Evolutionary conservation across 30 jellyfish, hydroid and myxozoan genomes (phyloP).

Genomic region (Turritopsis dohrnii): DNA sequence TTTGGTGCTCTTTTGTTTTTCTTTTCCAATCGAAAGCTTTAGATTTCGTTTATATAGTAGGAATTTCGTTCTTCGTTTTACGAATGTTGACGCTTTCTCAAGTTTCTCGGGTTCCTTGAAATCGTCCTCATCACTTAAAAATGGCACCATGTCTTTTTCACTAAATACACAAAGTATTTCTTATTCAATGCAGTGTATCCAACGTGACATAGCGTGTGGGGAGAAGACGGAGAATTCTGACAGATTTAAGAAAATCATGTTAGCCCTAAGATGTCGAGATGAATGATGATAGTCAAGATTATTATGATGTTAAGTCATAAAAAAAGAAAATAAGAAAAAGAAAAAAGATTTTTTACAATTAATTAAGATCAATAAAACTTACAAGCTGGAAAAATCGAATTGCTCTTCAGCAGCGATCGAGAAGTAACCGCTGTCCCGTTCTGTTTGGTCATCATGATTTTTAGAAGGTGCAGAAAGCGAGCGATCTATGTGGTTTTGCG

Average conservation of each 20-base stretch:
- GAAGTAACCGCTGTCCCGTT: neutral
- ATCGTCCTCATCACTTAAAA: neutral
- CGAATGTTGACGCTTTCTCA: neutral
- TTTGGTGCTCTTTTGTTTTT: neutral
- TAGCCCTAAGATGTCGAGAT: too few species aligned
- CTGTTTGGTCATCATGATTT: neutral
- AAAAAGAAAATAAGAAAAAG: too few species aligned
- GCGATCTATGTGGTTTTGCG: neutral
- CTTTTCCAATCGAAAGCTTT: neutral
- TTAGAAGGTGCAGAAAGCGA: neutral
- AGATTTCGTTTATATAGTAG: neutral
- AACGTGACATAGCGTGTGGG: too few species aligned
- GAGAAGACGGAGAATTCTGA: too few species aligned
- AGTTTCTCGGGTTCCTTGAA: neutral
- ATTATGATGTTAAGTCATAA: too few species aligned
- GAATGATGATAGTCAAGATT: too few species aligned
- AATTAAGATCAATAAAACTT: neutral
- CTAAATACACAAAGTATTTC: neutral
- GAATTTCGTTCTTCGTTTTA: neutral
- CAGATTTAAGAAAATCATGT: too few species aligned
- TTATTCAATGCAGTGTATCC: neutral
- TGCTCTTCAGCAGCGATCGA: neutral
- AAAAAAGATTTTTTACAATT: neutral
- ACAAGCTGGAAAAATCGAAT: neutral
- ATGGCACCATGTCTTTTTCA: conserved; percentile 8